phyloP scores from a whole-genome alignment of 2,797 vertebrate genomes.

The Pseudochirops cupreus region DNA sequence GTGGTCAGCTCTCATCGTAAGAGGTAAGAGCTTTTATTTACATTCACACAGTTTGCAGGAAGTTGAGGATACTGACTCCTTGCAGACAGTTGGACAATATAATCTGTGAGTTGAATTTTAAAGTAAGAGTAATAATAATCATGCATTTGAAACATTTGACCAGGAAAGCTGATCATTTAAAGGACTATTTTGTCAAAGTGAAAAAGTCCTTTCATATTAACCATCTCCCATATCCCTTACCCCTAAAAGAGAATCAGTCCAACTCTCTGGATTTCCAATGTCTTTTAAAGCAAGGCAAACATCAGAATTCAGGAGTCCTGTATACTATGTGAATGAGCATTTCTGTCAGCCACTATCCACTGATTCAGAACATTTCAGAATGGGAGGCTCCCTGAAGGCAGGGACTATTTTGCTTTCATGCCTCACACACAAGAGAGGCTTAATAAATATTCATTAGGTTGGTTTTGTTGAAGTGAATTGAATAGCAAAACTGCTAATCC shows the following conservation, averaged over 20 bases:
- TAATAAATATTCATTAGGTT: not conserved
- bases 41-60: not conserved
- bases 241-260: not conserved
- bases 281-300: not conserved
- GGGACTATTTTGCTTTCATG: not conserved
- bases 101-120: not conserved
- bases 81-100: not conserved
- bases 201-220: not conserved
- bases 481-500: not conserved
- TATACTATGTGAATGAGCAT: not conserved
- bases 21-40: not conserved
- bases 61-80: not conserved
- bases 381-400: not conserved
- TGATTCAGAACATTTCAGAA: not conserved
- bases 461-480: not conserved
- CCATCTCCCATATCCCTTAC: not conserved
- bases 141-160: not conserved
- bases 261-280: not conserved
- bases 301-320: not conserved
- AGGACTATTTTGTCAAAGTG: not conserved
- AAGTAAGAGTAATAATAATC: not conserved
- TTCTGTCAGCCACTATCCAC: not conserved
- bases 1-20: not conserved
- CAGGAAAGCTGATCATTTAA: not conserved
- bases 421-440: not conserved